Conservation (phyloP, 1,140 invertebrate species). For the Calliopsis andreniformis region DNA sequence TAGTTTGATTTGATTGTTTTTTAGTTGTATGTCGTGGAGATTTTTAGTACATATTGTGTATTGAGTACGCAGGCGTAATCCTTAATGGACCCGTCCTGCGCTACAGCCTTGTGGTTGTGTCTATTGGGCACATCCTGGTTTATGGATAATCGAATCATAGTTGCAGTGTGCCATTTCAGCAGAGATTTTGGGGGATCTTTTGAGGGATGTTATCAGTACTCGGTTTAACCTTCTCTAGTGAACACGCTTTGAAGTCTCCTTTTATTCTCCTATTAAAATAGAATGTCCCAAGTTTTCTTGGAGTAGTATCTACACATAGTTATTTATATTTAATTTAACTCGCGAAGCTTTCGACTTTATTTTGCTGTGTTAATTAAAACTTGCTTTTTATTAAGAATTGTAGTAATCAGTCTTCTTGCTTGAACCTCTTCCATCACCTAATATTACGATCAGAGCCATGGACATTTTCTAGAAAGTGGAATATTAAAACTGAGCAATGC, state of each 20-base stretch:
- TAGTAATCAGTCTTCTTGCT: not conserved
- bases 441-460: too few relatives aligned
- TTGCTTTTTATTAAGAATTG: too few relatives aligned
- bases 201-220: too few relatives aligned
- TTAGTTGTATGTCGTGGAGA: not conserved
- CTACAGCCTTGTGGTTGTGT: constrained; percentile 21
- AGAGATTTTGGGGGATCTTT: not conserved
- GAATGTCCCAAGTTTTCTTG: too few relatives aligned
- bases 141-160: constrained; percentile 28
- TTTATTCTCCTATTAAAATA: too few relatives aligned
- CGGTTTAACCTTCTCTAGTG: too few relatives aligned
- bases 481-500: too few relatives aligned
- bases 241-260: not conserved
- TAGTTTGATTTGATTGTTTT: not conserved
- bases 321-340: not conserved
- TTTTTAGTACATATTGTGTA: not conserved
- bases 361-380: too few relatives aligned
- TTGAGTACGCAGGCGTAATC: not conserved
- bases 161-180: constrained; percentile 3
- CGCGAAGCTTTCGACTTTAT: not conserved
- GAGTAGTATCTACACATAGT: too few relatives aligned
- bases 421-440: too few relatives aligned
- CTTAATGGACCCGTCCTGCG: constrained; percentile 45
- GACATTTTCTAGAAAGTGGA: too few relatives aligned
- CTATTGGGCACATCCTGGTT: constrained; percentile 11